Conservation (phyloP, 2,797 vertebrate genomes). For the Sebastolobus alascanus region DNA sequence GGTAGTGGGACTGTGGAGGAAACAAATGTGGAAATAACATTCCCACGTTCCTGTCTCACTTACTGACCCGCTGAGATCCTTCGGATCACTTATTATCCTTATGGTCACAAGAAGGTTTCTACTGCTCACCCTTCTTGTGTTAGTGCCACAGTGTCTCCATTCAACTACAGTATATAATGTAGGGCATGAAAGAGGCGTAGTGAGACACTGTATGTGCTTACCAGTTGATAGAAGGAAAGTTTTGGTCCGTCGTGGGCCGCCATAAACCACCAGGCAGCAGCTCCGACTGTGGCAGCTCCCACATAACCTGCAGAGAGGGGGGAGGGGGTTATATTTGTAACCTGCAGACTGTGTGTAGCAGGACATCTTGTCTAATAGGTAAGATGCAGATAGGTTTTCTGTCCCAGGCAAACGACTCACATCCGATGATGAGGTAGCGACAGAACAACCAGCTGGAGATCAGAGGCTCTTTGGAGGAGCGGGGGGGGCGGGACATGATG, state of each 20-base stretch:
- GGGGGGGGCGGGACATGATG: constrained; percentile 87
- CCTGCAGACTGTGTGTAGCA: neutral
- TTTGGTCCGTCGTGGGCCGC: constrained; percentile 86
- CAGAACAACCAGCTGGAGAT: constrained; percentile 88
- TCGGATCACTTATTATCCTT: neutral
- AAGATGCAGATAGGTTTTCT: neutral
- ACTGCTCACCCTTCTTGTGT: neutral
- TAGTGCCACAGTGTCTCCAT: neutral
- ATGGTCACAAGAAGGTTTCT: neutral
- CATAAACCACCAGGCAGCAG: constrained; percentile 90
- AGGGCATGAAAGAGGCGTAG: neutral
- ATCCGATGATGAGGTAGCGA: constrained; percentile 88
- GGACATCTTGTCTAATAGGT: neutral
- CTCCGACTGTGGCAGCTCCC: constrained; percentile 86
- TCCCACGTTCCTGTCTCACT: neutral
- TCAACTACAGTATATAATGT: neutral
- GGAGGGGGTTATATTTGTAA: neutral
- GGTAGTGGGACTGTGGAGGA: constrained; percentile 82
- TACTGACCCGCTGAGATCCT: neutral
- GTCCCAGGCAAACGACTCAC: constrained; percentile 66
- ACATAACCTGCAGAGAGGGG: constrained; percentile 79
- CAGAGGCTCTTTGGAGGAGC: constrained; percentile 85
- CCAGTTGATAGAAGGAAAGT: constrained; percentile 84
- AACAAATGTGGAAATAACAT: neutral
- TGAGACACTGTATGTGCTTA: constrained; percentile 44